These are phyloP conservation scores for Drosophila leonis DNA, from an alignment of 2,888 invertebrate species.

Conservation along the genomic window DNA sequence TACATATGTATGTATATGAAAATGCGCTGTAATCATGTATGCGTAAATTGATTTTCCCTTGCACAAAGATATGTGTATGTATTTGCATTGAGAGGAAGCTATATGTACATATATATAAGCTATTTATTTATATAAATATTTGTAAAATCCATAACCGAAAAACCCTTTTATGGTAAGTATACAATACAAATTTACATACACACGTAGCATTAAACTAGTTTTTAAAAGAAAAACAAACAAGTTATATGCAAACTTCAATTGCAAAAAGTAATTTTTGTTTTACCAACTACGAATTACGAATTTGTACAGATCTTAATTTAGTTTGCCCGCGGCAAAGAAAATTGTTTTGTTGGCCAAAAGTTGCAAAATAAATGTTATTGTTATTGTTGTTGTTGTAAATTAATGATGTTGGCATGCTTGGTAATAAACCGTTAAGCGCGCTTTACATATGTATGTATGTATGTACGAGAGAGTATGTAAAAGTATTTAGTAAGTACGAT, in stretches of 20 bases:
- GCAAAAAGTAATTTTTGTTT: conserved; percentile 20
- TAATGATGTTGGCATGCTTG: conserved; percentile 60
- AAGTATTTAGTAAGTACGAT: conserved; percentile 43
- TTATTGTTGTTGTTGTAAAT: conserved; percentile 28
- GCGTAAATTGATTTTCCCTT: conserved; percentile 5
- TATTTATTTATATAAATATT: neutral
- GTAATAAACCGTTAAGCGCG: conserved; percentile 58
- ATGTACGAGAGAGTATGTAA: conserved; percentile 42
- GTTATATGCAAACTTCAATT: conserved; percentile 38
- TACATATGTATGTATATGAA: neutral
- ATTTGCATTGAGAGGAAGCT: neutral
- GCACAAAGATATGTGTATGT: neutral
- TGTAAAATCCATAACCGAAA: conserved; percentile 31
- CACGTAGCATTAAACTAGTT: conserved; percentile 46
- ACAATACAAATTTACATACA: conserved; percentile 40
- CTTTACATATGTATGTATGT: conserved; percentile 48
- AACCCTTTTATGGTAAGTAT: conserved; percentile 24
- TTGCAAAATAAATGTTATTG: conserved; percentile 23
- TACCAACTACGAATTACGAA: conserved; percentile 42
- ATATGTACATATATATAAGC: neutral
- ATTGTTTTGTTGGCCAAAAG: conserved; percentile 9
- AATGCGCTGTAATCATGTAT: conserved; percentile 3
- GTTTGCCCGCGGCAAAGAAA: conserved; percentile 15
- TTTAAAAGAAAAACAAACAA: conserved; percentile 48
- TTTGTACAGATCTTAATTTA: conserved; percentile 29